Evolutionary conservation across 1,140 invertebrate genomes (phyloP).

Genomic region (Teleopsis dalmanni): DNA sequence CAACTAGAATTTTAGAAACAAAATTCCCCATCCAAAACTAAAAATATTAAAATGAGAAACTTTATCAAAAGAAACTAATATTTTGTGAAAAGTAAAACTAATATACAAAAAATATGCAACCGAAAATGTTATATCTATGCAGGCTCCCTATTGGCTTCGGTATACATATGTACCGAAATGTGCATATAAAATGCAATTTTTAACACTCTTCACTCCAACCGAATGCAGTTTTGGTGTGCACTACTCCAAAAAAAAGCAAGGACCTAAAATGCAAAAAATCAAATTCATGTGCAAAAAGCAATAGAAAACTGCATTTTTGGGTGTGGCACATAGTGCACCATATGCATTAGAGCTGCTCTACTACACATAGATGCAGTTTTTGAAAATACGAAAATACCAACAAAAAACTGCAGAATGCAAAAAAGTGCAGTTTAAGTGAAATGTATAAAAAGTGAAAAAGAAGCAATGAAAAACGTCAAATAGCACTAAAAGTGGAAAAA

Average conservation of each 20-base stretch:
- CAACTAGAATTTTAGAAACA: no score
- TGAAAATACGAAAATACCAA: no score
- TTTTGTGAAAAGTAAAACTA: no score
- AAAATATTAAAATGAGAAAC: no score
- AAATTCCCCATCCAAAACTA: no score
- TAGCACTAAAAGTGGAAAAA: background rate
- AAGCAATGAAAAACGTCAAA: slow-evolving; percentile 8
- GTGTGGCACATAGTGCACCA: slow-evolving; percentile 7
- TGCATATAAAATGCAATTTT: slow-evolving; percentile 44
- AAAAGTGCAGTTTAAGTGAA: slow-evolving; percentile 16
- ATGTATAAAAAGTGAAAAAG: slow-evolving; percentile 23
- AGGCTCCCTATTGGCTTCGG: background rate
- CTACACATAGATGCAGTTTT: slow-evolving; percentile 8
- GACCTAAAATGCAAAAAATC: background rate
- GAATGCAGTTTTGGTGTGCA: slow-evolving; percentile 34
- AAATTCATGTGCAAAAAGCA: slow-evolving; percentile 1
- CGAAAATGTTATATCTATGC: no score
- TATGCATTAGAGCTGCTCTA: slow-evolving; percentile 8
- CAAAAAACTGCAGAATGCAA: background rate
- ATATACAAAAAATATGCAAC: no score
- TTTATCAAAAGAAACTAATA: no score
- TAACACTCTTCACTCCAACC: slow-evolving; percentile 33
- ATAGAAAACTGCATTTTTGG: slow-evolving; percentile 9
- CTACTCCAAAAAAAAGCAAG: background rate
- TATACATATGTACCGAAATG: slow-evolving; percentile 40